phyloP scores from a whole-genome alignment of 1,140 invertebrate species.

The Bombus sibiricus region DNA sequence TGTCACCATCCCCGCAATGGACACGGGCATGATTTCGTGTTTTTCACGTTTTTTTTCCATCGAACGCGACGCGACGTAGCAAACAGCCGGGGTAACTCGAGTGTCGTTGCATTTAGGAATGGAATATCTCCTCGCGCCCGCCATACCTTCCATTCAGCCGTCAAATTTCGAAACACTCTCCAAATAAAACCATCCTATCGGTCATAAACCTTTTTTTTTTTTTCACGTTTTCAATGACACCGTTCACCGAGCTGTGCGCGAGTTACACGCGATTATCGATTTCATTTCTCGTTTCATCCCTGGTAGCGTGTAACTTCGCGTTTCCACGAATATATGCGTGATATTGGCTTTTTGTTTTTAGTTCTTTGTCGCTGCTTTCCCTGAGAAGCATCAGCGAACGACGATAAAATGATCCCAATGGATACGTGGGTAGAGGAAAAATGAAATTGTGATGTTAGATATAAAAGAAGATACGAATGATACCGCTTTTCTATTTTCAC shows the following conservation, averaged over 20 bases:
- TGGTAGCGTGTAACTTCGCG: background rate
- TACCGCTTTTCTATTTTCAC: no score
- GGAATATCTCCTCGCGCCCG: background rate
- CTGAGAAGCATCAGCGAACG: background rate
- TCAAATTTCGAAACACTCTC: conserved; percentile 14
- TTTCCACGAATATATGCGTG: background rate
- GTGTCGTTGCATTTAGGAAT: conserved; percentile 21
- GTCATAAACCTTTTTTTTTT: conserved; percentile 3
- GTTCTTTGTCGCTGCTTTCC: background rate
- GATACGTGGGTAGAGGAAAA: no score
- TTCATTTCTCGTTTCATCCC: background rate
- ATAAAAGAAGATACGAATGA: no score
- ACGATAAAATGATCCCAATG: background rate
- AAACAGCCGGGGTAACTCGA: background rate
- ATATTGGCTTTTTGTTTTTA: background rate
- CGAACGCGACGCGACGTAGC: background rate
- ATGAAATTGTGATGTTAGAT: no score
- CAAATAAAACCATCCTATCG: background rate
- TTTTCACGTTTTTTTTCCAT: background rate
- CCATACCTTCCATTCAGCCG: background rate
- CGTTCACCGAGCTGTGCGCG: background rate
- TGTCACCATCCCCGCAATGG: background rate
- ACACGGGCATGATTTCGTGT: background rate
- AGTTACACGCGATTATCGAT: conserved; percentile 6
- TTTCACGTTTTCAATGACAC: background rate